These are phyloP conservation scores for Diceros bicornis DNA, from an alignment of 2,797 vertebrate genomes.

Conservation along the genomic window DNA sequence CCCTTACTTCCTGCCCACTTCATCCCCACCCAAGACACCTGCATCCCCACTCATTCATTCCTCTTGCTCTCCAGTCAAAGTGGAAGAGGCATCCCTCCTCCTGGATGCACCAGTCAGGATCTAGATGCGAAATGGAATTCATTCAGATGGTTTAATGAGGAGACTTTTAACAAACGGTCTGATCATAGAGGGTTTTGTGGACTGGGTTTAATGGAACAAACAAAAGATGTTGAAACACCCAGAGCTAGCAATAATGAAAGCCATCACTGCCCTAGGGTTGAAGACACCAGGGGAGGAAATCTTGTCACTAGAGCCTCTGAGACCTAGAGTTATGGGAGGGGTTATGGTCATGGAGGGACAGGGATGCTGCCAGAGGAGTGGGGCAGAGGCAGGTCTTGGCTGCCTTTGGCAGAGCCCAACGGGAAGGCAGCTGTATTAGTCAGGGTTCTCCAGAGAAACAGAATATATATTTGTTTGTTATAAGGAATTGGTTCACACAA, in stretches of 20 bases:
- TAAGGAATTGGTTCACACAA: neutral
- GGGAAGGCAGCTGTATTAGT: neutral
- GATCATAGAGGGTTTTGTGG: neutral
- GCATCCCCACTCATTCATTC: neutral
- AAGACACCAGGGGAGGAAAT: neutral
- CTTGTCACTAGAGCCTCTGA: neutral
- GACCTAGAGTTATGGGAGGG: neutral
- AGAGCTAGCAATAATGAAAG: neutral
- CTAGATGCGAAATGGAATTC: neutral
- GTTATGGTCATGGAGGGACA: neutral
- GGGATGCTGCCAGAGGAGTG: neutral
- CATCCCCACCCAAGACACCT: neutral
- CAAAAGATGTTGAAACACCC: neutral
- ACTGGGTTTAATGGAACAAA: neutral
- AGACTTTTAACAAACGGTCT: neutral
- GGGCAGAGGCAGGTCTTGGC: neutral
- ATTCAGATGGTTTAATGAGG: neutral
- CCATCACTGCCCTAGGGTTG: too few relatives aligned
- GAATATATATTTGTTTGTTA: neutral
- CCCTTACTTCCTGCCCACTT: neutral
- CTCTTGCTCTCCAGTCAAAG: neutral
- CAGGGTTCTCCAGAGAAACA: neutral
- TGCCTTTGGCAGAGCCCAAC: neutral
- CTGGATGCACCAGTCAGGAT: neutral
- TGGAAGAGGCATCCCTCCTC: neutral